phyloP scores from a whole-genome alignment of 2,797 vertebrate species.

The Denticeps clupeoides region DNA sequence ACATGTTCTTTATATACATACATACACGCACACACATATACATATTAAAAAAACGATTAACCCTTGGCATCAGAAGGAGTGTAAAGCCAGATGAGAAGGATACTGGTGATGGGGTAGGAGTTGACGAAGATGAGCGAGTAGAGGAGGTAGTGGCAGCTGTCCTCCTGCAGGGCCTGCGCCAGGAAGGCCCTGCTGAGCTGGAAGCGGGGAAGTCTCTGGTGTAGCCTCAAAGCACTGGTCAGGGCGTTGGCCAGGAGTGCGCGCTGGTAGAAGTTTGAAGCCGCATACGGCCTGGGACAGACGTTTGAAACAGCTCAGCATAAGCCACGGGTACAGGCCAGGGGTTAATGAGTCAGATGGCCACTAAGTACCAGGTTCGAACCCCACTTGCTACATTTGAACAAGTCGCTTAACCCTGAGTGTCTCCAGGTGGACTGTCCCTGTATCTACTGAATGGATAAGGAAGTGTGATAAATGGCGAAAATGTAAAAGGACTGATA shows the following conservation, averaged over 20 bases:
- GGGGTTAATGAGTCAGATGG: too few species aligned
- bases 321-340: too few species aligned
- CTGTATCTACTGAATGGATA: too few species aligned
- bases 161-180: constrained; percentile 87
- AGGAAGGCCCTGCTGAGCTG: constrained; percentile 89
- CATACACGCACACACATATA: too few species aligned
- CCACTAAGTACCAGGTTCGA: too few species aligned
- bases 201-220: constrained; percentile 89
- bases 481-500: too few species aligned
- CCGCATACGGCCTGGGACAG: constrained; percentile 76
- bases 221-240: constrained; percentile 89
- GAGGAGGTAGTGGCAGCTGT: constrained; percentile 95
- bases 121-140: constrained; percentile 98
- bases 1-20: too few species aligned
- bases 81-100: constrained; percentile 76
- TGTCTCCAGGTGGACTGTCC: too few species aligned
- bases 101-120: constrained; percentile 97
- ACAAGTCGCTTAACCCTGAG: too few species aligned
- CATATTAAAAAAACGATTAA: not conserved
- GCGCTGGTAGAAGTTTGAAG: constrained; percentile 93
- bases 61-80: not conserved
- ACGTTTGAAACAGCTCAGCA: too few species aligned
- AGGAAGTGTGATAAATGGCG: too few species aligned
- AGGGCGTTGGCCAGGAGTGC: constrained; percentile 95
- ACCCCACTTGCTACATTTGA: too few species aligned